Evolutionary conservation across 1,140 invertebrate genomes (phyloP), one percentile per base, ranked within the genome.

Genomic region (Thalassaphorura encarpata): DNA sequence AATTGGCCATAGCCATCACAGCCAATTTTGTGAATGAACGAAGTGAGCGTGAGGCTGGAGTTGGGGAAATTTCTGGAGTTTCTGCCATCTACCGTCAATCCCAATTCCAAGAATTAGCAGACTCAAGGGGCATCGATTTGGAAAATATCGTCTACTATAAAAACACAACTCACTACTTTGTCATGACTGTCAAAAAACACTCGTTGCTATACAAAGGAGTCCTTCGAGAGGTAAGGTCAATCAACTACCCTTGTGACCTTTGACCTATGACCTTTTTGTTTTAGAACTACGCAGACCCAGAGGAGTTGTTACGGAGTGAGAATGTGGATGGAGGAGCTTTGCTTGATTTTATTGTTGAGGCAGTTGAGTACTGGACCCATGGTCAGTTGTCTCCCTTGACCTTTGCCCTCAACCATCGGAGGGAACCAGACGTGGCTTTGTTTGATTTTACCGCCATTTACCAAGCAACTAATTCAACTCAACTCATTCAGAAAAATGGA

Each of bases 381-480:
- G 67, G 74, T 54, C 66, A 71, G 57, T 68, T 80, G 23, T 73
- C 74, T 15, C 63, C 69, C 27, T 63, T 76, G 5, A 73, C 78
- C 40, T 80, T 78, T 69, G 77, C 78, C n/a, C 67, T 75, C 28
- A 80, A 80, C 67, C 73, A 76, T 55, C 73, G 73, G 54, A 73
- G 76, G 15, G 69, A 77, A 60, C 71, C 76, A 18, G 79, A 81
- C 68, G 72, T 80, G 2, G 75, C 78, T 39, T 75, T 82, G 69
- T 81, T 81, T 69, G 79, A 81, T 67, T 81, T 81, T 67, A 82
- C 79, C 0, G 75, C 75, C 5, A 73, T 82, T 68, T 80, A 76
- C 68, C 70, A 72, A 43, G 75, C 80, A 3, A 71, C 77, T 56
- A 76, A 78, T 69, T 72, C 80, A 3, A 75, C 67, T 40, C 61